Evolutionary conservation across 2,888 invertebrate species (phyloP), one percentile per base, ranked within the genome.

Genomic region (Shargacucullia verbasci): DNA sequence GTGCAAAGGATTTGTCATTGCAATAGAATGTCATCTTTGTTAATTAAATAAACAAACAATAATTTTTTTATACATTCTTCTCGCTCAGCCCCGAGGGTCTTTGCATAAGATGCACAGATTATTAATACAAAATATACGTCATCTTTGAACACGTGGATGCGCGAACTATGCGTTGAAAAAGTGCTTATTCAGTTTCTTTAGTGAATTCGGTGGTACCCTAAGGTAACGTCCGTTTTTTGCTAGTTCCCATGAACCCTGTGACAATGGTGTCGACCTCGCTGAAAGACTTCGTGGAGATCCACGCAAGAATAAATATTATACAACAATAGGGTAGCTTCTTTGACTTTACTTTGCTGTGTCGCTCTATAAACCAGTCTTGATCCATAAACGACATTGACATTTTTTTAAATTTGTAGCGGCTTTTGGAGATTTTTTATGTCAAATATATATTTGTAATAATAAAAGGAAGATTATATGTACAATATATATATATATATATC

Each of bases 221-320:
- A 88, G 88, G 88, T 85, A 81, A 82, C 81, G 88, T 85, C 83
- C 85, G 76, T 93, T 94, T 94, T 94, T 94, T 93, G 92, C 87
- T 66, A 76, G 89, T 94, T 93, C 93, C 93, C 93, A 93, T 93
- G 93, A 93, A 93, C 94, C 90, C 88, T 83, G 83, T 54, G 87
- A 94, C 93, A 93, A 94, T 87, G 81, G 90, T 73, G 68, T 71
- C 92, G 92, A 92, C 92, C 94, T 91, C 87, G 83, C 88, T 87
- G 88, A 90, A 91, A 91, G 91, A 88, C 85, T 81, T 81, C 84
- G 81, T 82, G 78, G 81, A 88, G 90, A 93, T 91, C 91, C 87
- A 89, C 88, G 89, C 92, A 91, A 92, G 93, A 92, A 94, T 93
- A 94, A 93, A 93, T 93, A 94, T 92, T 88, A 81, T 79, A 78